Conservation (phyloP, 1,140 invertebrate genomes). For the Drosophila ficusphila region DNA sequence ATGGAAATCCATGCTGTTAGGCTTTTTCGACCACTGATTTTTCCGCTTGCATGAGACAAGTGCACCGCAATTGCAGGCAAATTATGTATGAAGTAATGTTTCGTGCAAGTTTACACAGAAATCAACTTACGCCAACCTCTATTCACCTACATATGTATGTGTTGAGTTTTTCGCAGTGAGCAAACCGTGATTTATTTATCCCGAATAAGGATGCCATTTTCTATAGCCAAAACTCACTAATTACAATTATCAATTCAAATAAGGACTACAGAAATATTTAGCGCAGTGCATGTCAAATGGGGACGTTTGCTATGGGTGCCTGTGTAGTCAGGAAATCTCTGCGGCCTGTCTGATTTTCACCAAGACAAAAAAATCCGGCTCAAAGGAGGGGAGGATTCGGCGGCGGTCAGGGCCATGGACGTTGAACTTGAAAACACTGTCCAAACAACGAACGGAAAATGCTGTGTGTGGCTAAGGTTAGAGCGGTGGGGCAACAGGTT, state of each 20-base stretch:
- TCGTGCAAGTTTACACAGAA: constrained; percentile 6
- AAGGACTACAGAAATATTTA: background rate
- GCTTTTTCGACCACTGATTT: constrained; percentile 9
- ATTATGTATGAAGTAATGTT: constrained; percentile 24
- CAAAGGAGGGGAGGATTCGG: background rate
- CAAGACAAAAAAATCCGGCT: constrained; percentile 20
- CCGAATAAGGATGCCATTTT: background rate
- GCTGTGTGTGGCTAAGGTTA: constrained; percentile 5
- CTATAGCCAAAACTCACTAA: background rate
- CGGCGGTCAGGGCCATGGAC: constrained; percentile 60
- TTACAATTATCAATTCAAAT: no score
- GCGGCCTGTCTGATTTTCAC: constrained; percentile 9
- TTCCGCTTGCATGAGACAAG: constrained; percentile 32
- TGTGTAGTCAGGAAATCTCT: constrained; percentile 23
- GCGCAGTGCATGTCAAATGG: constrained; percentile 12
- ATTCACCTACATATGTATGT: background rate
- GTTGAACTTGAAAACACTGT: constrained; percentile 61
- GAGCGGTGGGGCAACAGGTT: constrained; percentile 30
- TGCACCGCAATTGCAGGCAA: constrained; percentile 10
- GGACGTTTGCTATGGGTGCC: constrained; percentile 3
- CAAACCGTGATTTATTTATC: background rate
- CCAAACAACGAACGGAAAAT: constrained; percentile 7
- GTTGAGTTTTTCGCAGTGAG: background rate
- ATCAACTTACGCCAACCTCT: constrained; percentile 6
- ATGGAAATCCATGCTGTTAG: constrained; percentile 2